Evolutionary conservation across 2,888 invertebrate species (phyloP).

Genomic region (Campoplex nolae): DNA sequence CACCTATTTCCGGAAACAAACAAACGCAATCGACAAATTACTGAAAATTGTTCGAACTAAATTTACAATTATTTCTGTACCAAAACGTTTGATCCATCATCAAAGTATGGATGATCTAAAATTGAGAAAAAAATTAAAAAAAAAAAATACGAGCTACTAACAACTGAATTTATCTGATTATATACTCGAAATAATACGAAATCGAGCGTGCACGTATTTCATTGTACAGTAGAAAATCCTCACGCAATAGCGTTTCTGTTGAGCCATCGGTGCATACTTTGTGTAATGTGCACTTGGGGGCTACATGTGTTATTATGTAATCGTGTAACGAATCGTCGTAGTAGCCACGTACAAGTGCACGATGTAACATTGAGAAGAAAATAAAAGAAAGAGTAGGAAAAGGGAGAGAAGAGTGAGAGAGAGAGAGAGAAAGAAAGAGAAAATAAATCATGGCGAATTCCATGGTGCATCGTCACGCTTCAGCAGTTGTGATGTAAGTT

Average conservation of each 20-base stretch:
- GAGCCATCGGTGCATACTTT: constrained; percentile 40
- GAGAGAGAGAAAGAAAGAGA: constrained; percentile 31
- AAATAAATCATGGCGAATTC: constrained; percentile 60
- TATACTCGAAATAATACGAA: background rate
- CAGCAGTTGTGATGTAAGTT: constrained; percentile 12
- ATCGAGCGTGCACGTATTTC: background rate
- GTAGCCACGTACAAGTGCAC: constrained; percentile 54
- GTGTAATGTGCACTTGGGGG: constrained; percentile 55
- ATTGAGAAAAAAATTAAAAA: background rate
- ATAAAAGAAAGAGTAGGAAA: background rate
- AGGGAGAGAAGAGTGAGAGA: background rate
- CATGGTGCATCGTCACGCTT: constrained; percentile 56
- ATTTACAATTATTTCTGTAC: background rate
- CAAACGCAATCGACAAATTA: background rate
- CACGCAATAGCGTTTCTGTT: constrained; percentile 44
- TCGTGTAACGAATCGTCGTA: constrained; percentile 68
- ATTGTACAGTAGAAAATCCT: constrained; percentile 22
- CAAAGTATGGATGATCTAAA: background rate
- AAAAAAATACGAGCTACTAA: no score
- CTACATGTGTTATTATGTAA: constrained; percentile 63
- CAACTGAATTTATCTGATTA: background rate
- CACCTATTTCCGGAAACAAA: background rate
- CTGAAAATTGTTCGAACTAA: background rate
- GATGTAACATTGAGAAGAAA: constrained; percentile 31
- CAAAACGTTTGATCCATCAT: background rate